Evolutionary conservation across 2,888 invertebrate species (phyloP), one percentile per base, ranked within the genome.

Genomic region (Coecobrya sp.): DNA sequence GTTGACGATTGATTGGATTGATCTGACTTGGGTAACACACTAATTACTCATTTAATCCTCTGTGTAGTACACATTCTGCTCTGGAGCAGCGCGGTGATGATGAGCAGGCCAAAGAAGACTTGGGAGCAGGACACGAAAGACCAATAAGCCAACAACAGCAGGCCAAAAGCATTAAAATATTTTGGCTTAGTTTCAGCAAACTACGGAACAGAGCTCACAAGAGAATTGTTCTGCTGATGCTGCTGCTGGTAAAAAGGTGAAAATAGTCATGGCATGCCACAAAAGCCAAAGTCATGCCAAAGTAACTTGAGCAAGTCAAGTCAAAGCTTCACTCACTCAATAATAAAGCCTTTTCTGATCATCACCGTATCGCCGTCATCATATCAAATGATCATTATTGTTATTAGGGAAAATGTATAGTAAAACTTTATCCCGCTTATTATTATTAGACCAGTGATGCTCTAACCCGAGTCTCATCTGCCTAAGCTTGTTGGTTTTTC

Each of bases 351-450:
- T 36, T 36, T 7, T 36, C 36, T 36, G 36, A 36, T 36, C 36
- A 36, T 36, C 36, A 36, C 36, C 2, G 36, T 36, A 86, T 7
- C 25, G 42, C 2, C 42, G 42, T 8, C 55, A 52, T 49, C 76
- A 59, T 84, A 89, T 84, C 89, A 89, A 84, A 85, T 89, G 73
- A 84, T 84, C 84, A 89, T 89, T 89, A 84, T 70, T 22, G 22
- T 36, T 89, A 65, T 65, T 65, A 81, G 86, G 59, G 19, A 65
- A 70, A 30, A 68, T 68, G 27, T 45, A 36, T 45, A 36, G 79
- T 59, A 82, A 62, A 62, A 30, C 52, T 36, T 49, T 49, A 13
- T 10, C 76, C 76, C 22, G 76, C 76, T 59, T 76, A 76, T 76
- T 76, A 68, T 68, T 22, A 22, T 52, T 30, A 68, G 27, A 68